Conservation (phyloP, 2,797 vertebrate species). For the Macropus fuliginosus region DNA sequence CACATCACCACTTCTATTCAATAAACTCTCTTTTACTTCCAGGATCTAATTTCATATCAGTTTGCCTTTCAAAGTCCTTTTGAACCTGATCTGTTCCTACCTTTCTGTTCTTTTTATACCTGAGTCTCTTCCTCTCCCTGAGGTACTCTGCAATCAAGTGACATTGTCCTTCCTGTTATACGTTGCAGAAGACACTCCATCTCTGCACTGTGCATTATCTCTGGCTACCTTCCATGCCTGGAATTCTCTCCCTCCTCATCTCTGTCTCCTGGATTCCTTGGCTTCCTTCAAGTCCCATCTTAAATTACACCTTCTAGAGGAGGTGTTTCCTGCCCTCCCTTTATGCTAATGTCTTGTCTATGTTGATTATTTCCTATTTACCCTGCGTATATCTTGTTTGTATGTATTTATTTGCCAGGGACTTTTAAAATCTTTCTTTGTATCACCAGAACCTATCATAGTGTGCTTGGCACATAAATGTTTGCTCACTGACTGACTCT, state of each 20-base stretch:
- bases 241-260: neutral
- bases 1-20: neutral
- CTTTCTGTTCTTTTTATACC: neutral
- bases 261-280: neutral
- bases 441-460: neutral
- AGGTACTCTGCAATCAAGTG: too few species aligned
- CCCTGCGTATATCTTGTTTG: neutral
- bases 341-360: neutral
- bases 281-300: neutral
- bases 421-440: neutral
- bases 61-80: neutral
- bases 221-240: neutral
- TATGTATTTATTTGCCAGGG: neutral
- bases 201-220: neutral
- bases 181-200: neutral
- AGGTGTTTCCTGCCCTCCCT: neutral
- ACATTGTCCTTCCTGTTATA: neutral
- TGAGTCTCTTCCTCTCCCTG: neutral
- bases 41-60: neutral
- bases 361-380: neutral
- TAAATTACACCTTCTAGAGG: neutral
- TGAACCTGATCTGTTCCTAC: neutral
- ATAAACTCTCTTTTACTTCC: neutral
- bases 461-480: neutral
- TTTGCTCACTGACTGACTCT: neutral